Evolutionary conservation across 2,888 invertebrate species (phyloP), one percentile per base, ranked within the genome.

Genomic region (Scaeva pyrastri): DNA sequence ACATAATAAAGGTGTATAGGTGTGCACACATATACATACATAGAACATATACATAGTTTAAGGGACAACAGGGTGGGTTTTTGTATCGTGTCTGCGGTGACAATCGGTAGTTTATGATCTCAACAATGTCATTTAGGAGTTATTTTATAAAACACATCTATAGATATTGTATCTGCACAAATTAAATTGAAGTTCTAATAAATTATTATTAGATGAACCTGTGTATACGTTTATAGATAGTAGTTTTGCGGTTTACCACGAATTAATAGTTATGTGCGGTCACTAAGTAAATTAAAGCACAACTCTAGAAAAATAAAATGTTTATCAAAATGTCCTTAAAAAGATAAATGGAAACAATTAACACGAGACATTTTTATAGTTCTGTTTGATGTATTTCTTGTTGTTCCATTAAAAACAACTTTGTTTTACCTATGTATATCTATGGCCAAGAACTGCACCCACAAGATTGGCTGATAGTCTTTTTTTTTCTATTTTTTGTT

Each of bases 351-450:
- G 26, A 73, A 52, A 39, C 66, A 68, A 48, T 84, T 66, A 84
- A 79, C 75, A 84, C 79, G 75, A 72, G 58, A 75, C 58, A 50
- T 64, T 74, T 64, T 74, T 74, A 48, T 52, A 48, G 56, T 36
- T 75, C 36, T 56, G 26, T 26, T 78, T 73, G 62, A 56, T 58
- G 39, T 77, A 43, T n/a, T 19, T 48, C 19, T 21, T 21, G 2
- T 0, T 50, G 23, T 78, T 73, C 66, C 66, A 77, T 72, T 66
- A 79, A 79, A 48, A 0, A 16, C 1, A 8, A n/a, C 11, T 0
- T n/a, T 16, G 16, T 16, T 11, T 8, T 31, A 31, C 10, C n/a
- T 16, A 5, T 31, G n/a, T n/a, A n/a, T n/a, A n/a, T n/a, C 7
- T 26, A 0, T 26, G 26, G 1, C 4, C 5, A 4, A 0, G 4